Base-by-base conservation (phyloP, 2,888 invertebrate genomes). In the Furcula furcula region DNA sequence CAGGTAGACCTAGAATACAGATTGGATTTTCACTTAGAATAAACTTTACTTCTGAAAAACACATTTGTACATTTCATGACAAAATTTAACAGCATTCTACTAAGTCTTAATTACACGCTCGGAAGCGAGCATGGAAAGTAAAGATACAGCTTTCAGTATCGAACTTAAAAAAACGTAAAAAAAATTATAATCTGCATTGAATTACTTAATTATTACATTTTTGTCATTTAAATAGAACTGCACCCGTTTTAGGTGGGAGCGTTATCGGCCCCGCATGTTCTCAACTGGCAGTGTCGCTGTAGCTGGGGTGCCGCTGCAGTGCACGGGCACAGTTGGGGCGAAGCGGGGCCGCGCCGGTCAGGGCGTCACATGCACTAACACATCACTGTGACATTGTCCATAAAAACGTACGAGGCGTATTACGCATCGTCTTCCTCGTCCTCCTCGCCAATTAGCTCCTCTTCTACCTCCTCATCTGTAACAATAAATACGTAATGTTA, bases 311-410 rank as follows among this genome's bases (percentile, higher is more conserved):
- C 65, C 58, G 63, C 57, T 50, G 64, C 59, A 56, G 55, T 53
- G 40, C 55, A 43, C 46, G 55, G 44, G 40, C 61, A 59, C 81
- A 80, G 85, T 87, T 86, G 87, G 67, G 86, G 85, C 85, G 81
- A 84, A 49, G 77, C 82, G 82, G 63, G 83, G 85, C 82, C 86
- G 79, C 73, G 71, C 74, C 75, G 70, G 70, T 76, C 76, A 77
- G 75, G 79, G 74, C 86, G 84, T 85, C 87, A 86, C 89, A 68
- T 74, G 73, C 84, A 86, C 85, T 81, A 82, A 84, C 87, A 87
- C 87, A 76, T 84, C 88, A 89, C 89, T 86, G 89, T 88, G 88
- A 89, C 88, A 89, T 88, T 85, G 88, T 89, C 89, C 89, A 78
- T 86, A 71, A 50, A 63, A 76, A 80, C 76, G 76, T 79, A 71